Percentiles rank a stretch among this genome's conserved stretches.
These are phyloP conservation scores for Zygogramma bicolorata DNA, from an alignment of 2,888 invertebrate genomes.

Conservation along the genomic window DNA sequence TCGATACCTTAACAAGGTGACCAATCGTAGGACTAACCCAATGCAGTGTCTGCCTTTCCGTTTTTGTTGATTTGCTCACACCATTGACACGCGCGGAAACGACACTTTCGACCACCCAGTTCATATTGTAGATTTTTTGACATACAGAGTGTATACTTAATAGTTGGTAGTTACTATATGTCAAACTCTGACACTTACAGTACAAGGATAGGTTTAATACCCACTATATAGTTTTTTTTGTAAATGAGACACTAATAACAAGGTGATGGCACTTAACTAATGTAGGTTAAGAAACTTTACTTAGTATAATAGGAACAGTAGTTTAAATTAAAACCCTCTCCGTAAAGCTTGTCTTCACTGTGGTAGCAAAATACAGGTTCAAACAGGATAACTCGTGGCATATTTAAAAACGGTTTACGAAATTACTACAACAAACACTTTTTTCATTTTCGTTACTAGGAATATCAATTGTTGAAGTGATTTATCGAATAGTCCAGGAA, in stretches of 20 bases:
- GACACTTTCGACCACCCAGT: slow-evolving; percentile 31
- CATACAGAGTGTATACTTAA: slow-evolving; percentile 62
- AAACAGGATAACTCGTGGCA: slow-evolving; percentile 63
- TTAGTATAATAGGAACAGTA: slow-evolving; percentile 60
- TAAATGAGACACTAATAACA: slow-evolving; percentile 65
- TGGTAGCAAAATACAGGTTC: slow-evolving; percentile 65
- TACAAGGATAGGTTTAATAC: slow-evolving; percentile 64
- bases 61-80: background rate
- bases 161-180: slow-evolving; percentile 59
- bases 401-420: slow-evolving; percentile 58
- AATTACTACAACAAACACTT: slow-evolving; percentile 34
- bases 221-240: slow-evolving; percentile 64
- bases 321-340: slow-evolving; percentile 55
- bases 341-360: slow-evolving; percentile 64
- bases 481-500: background rate
- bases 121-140: slow-evolving; percentile 54
- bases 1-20: background rate
- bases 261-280: slow-evolving; percentile 68
- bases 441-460: slow-evolving; percentile 1
- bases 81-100: slow-evolving; percentile 24
- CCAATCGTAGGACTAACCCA: background rate
- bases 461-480: background rate
- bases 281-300: slow-evolving; percentile 62
- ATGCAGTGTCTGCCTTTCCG: slow-evolving; percentile 2
- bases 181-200: slow-evolving; percentile 62